A percentile compares a stretch with the other conserved stretches of the same genome.
phyloP scores from a whole-genome alignment of 2,888 invertebrate species.

The Exocentrus adspersus region DNA sequence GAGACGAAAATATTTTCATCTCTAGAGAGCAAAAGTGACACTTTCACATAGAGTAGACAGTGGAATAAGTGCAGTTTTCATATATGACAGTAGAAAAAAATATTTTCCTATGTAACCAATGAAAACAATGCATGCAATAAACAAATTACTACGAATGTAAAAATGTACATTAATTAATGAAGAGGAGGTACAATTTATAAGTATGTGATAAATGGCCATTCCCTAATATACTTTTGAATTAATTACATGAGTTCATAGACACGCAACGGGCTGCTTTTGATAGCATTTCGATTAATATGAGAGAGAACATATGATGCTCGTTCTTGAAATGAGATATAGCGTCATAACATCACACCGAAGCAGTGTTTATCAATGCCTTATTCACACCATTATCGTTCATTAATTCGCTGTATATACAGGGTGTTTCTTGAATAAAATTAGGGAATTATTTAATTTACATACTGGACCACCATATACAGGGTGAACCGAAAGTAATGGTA shows the following conservation, averaged over 20 bases:
- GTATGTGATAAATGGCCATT: constrained; percentile 35
- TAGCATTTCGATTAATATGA: constrained; percentile 60
- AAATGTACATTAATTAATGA: neutral
- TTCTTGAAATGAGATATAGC: constrained; percentile 56
- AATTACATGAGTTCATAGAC: constrained; percentile 40
- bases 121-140: neutral
- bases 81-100: too few species aligned
- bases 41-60: too few species aligned
- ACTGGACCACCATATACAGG: too few species aligned
- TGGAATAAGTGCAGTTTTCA: too few species aligned
- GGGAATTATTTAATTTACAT: too few species aligned
- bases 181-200: constrained; percentile 32
- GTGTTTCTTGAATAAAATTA: too few species aligned
- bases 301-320: constrained; percentile 59
- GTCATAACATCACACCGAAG: constrained; percentile 41
- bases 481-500: too few species aligned
- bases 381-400: constrained; percentile 52
- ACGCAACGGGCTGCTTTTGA: constrained; percentile 51
- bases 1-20: too few species aligned
- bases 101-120: too few species aligned
- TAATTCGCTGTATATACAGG: constrained; percentile 16
- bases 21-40: too few species aligned
- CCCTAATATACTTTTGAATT: constrained; percentile 42
- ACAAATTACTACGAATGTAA: neutral
- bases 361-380: constrained; percentile 54